phyloP scores from a whole-genome alignment of 2,888 invertebrate species.

The Serrognathus titanus region DNA sequence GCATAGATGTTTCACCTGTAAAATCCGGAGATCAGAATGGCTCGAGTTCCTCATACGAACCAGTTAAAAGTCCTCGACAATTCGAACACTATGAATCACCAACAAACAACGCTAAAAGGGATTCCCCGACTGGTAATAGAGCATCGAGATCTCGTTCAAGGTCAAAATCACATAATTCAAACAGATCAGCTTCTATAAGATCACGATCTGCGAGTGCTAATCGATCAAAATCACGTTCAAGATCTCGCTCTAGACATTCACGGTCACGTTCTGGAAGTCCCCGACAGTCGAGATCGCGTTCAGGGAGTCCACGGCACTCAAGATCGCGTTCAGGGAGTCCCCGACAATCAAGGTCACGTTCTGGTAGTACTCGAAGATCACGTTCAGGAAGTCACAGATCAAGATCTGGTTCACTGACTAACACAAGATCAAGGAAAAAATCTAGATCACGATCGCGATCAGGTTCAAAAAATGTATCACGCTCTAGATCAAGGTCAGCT shows the following conservation, averaged over 20 bases:
- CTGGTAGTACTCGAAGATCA: slow-evolving; percentile 17
- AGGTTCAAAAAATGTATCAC: slow-evolving; percentile 20
- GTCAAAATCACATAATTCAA: slow-evolving; percentile 21
- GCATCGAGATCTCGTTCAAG: slow-evolving; percentile 39
- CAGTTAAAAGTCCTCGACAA: slow-evolving; percentile 21
- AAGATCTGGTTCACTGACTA: slow-evolving; percentile 29
- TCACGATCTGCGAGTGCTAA: slow-evolving; percentile 32
- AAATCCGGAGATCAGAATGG: slow-evolving; percentile 25
- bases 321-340: slow-evolving; percentile 8
- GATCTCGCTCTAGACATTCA: slow-evolving; percentile 22
- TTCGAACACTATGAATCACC: slow-evolving; percentile 12
- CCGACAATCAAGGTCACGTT: slow-evolving; percentile 35
- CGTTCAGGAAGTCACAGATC: slow-evolving; percentile 25
- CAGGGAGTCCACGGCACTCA: slow-evolving; percentile 25
- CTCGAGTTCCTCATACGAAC: slow-evolving; percentile 27
- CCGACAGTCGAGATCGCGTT: slow-evolving; percentile 21
- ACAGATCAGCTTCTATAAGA: slow-evolving; percentile 26
- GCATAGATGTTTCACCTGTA: slow-evolving; percentile 25
- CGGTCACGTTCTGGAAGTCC: slow-evolving; percentile 24
- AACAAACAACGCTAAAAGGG: slow-evolving; percentile 27
- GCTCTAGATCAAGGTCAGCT: slow-evolving; percentile 32
- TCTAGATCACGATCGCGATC: slow-evolving; percentile 25
- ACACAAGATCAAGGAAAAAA: slow-evolving; percentile 31
- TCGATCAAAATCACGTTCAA: slow-evolving; percentile 18
- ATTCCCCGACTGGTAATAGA: slow-evolving; percentile 36